These are phyloP conservation scores for Timandra comae DNA, from an alignment of 2,888 invertebrate genomes.

Conservation along the genomic window DNA sequence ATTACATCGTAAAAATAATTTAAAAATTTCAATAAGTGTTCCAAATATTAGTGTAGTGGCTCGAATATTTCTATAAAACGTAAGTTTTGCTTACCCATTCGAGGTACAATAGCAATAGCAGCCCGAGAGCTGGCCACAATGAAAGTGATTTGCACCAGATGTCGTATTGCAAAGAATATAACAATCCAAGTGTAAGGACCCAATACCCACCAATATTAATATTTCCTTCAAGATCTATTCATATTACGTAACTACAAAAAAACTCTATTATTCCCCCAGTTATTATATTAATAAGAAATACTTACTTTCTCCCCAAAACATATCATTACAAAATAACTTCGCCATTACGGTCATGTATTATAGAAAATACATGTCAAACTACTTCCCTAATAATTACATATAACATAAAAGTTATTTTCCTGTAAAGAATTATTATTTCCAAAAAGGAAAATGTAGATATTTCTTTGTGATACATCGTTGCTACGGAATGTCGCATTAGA, in stretches of 20 bases:
- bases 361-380: neutral
- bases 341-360: no score
- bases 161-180: slow-evolving; percentile 45
- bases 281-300: no score
- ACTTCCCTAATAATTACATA: neutral
- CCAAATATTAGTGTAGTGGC: neutral
- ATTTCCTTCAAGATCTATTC: neutral
- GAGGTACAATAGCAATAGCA: slow-evolving; percentile 31
- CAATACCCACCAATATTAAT: slow-evolving; percentile 25
- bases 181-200: slow-evolving; percentile 32
- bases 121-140: slow-evolving; percentile 33
- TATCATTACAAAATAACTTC: no score
- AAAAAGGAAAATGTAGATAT: neutral
- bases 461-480: neutral
- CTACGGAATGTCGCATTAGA: neutral
- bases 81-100: slow-evolving; percentile 33
- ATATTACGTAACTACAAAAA: neutral
- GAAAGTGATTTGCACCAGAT: slow-evolving; percentile 55
- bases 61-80: slow-evolving; percentile 9
- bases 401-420: neutral
- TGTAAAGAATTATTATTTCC: neutral
- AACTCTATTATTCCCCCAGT: no score
- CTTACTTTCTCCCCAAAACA: no score
- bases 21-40: neutral
- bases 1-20: neutral